phyloP scores from a whole-genome alignment of 2,888 invertebrate genomes.

The Tetanocera ferruginea region DNA sequence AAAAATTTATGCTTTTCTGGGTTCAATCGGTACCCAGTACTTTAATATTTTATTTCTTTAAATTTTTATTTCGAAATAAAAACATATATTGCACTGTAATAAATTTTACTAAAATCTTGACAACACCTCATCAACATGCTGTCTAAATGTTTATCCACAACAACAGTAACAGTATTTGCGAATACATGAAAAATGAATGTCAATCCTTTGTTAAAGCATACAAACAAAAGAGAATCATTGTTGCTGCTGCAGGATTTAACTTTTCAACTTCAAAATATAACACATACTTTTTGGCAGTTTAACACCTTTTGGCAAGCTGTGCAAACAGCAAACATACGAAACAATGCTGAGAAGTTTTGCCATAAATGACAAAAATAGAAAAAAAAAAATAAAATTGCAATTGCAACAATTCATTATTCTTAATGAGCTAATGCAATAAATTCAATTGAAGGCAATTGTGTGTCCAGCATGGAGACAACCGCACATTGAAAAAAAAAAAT shows the following conservation, averaged over 20 bases:
- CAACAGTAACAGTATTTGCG: neutral
- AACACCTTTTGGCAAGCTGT: constrained; percentile 37
- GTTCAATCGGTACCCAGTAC: too few relatives aligned
- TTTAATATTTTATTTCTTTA: neutral
- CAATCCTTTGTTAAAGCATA: neutral
- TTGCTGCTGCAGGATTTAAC: neutral
- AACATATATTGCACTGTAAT: neutral
- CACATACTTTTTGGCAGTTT: constrained; percentile 22
- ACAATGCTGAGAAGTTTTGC: constrained; percentile 31
- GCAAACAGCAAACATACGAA: neutral
- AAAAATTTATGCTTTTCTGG: too few relatives aligned
- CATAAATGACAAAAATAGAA: constrained; percentile 7
- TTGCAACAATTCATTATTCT: constrained; percentile 17
- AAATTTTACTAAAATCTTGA: neutral
- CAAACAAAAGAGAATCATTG: constrained; percentile 3
- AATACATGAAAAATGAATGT: constrained; percentile 3
- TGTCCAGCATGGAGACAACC: neutral
- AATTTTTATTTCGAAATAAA: neutral
- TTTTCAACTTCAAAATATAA: neutral
- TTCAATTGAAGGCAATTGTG: constrained; percentile 32
- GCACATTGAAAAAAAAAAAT: constrained; percentile 32
- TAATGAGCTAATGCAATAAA: constrained; percentile 34
- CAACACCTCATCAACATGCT: neutral
- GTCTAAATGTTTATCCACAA: too few relatives aligned
- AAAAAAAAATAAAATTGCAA: neutral